A percentile compares a stretch with the other conserved stretches of the same genome.
These are phyloP conservation scores for Coturnix japonica DNA, from an alignment of 2,113 vertebrate genomes.

Conservation along the genomic window DNA sequence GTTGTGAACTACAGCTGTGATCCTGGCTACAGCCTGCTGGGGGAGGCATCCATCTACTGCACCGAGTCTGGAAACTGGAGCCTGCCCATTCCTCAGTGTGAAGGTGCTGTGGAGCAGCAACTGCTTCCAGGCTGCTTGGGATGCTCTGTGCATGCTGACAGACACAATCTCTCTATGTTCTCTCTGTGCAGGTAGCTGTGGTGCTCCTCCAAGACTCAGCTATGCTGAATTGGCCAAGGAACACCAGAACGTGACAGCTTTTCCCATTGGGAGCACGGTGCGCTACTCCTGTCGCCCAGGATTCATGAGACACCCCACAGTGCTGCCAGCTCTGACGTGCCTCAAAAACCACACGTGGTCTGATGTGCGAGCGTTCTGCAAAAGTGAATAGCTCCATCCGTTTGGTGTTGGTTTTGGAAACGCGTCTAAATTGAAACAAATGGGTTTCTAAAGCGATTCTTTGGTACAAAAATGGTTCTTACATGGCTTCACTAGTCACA, in stretches of 20 bases:
- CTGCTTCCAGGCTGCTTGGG: accelerated
- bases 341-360: slow-evolving; percentile 62
- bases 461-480: background rate
- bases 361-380: slow-evolving; percentile 51
- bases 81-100: slow-evolving; percentile 56
- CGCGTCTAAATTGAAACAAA: background rate
- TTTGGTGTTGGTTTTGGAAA: slow-evolving; percentile 32
- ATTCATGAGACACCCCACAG: background rate
- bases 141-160: background rate
- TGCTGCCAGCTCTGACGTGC: slow-evolving; percentile 18
- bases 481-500: slow-evolving; percentile 74
- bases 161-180: accelerated
- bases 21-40: slow-evolving; percentile 62
- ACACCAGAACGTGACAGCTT: background rate
- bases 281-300: slow-evolving; percentile 34
- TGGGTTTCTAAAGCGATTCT: background rate
- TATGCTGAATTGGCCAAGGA: slow-evolving; percentile 11
- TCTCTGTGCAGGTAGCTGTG: background rate
- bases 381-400: slow-evolving; percentile 66
- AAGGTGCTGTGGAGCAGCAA: background rate
- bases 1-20: slow-evolving; percentile 70
- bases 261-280: slow-evolving; percentile 1
- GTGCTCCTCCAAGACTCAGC: slow-evolving; percentile 26
- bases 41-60: slow-evolving; percentile 60
- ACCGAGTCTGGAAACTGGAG: slow-evolving; percentile 65